A percentile compares a stretch with the other conserved stretches of the same genome.
These are phyloP conservation scores for Cryptosula pallasiana DNA, from an alignment of 2,888 invertebrate genomes.

Conservation along the genomic window DNA sequence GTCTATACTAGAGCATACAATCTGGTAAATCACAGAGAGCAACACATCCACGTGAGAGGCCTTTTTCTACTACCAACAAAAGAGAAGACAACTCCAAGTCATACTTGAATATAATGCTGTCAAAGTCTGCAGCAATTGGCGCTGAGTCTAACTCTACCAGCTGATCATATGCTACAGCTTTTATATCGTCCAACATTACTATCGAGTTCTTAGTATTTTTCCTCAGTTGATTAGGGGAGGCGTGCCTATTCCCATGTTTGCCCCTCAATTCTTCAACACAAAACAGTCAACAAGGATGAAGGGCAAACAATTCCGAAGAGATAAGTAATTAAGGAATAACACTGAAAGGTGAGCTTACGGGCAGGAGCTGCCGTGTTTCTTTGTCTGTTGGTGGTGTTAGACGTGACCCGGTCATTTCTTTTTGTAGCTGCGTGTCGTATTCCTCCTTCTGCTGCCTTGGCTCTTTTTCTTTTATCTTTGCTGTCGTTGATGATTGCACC, in stretches of 20 bases:
- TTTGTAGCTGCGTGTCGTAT: neutral
- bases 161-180: conserved; percentile 21
- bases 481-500: neutral
- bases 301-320: no score
- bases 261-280: conserved; percentile 1
- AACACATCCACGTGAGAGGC: no score
- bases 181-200: conserved; percentile 20
- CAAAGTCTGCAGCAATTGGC: conserved; percentile 1
- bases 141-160: neutral
- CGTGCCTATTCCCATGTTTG: conserved; percentile 11
- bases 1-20: no score
- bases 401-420: neutral
- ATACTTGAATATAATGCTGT: conserved; percentile 12
- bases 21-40: no score
- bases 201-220: conserved; percentile 5
- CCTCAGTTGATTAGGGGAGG: neutral
- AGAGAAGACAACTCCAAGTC: no score
- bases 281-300: no score
- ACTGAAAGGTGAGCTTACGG: no score
- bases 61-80: no score
- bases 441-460: neutral
- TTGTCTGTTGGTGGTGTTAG: conserved; percentile 11
- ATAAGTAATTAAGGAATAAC: no score
- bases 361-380: neutral
- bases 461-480: conserved; percentile 17